These are phyloP conservation scores for Bergia sp. DNA, from an alignment of 92 coral and sea anemone genomes.

Conservation along the genomic window DNA sequence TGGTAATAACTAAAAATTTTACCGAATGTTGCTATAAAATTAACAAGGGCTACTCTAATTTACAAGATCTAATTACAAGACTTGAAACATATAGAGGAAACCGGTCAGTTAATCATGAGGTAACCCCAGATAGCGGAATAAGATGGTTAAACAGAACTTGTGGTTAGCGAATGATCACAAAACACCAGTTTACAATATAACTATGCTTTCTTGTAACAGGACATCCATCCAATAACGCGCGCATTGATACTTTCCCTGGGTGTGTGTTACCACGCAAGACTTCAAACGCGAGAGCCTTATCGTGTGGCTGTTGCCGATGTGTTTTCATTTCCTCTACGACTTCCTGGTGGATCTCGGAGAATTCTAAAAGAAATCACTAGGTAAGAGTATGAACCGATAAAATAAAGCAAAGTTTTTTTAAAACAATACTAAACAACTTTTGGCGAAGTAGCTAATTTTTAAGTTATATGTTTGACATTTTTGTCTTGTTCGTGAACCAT, in stretches of 20 bases:
- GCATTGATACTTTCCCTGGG: conserved; percentile 80
- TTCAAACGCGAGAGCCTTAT: conserved; percentile 62
- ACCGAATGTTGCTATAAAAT: no score
- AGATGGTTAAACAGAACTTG: not conserved
- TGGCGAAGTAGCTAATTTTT: no score
- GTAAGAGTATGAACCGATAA: conserved; percentile 16
- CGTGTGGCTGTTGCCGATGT: conserved; percentile 62
- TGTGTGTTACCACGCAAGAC: conserved; percentile 84
- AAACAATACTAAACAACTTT: no score
- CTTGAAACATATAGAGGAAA: no score
- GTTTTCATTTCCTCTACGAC: conserved; percentile 53
- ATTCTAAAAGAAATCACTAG: conserved; percentile 67
- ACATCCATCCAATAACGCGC: conserved; percentile 58
- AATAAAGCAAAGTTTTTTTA: no score
- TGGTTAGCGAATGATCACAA: not conserved
- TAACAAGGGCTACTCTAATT: no score
- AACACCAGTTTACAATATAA: not conserved
- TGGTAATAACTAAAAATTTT: no score
- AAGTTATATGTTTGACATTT: no score
- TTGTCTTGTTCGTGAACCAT: no score
- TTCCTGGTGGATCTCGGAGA: conserved; percentile 68
- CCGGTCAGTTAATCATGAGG: no score
- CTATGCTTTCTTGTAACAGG: conserved; percentile 28
- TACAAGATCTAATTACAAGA: no score
- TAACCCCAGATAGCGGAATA: no score